Percentiles rank a stretch among this genome's conserved stretches.
phyloP scores from a whole-genome alignment of 2,888 invertebrate genomes.

The Idaea straminata region DNA sequence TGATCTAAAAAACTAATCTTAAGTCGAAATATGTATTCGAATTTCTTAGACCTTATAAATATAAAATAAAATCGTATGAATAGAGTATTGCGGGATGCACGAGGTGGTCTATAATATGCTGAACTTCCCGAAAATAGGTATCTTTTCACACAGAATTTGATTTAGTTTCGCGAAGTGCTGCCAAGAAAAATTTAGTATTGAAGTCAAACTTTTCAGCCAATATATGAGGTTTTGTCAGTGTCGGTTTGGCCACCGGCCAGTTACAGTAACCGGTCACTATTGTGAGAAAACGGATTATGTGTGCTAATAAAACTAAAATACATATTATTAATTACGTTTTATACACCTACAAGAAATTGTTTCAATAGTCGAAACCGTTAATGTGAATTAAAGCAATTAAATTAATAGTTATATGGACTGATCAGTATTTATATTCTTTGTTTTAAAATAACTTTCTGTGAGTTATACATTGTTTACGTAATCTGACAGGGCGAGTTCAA shows the following conservation, averaged over 20 bases:
- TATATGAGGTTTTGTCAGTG: neutral
- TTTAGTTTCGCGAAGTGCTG: slow-evolving; percentile 1
- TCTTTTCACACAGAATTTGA: slow-evolving; percentile 5
- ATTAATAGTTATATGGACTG: neutral
- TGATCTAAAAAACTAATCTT: neutral
- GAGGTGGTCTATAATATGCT: neutral
- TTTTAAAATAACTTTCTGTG: neutral
- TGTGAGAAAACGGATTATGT: neutral
- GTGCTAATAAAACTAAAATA: neutral
- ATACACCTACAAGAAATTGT: neutral
- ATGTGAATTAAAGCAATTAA: neutral
- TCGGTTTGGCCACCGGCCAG: slow-evolving; percentile 3
- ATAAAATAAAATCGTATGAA: neutral
- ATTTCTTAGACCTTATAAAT: neutral
- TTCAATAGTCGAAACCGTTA: neutral
- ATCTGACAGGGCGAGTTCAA: slow-evolving; percentile 26
- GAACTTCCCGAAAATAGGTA: neutral
- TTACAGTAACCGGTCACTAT: neutral
- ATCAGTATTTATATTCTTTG: neutral
- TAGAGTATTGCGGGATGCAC: neutral
- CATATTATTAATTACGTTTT: neutral
- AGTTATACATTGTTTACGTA: slow-evolving; percentile 23
- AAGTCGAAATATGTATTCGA: neutral
- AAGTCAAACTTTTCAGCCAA: slow-evolving; percentile 2
- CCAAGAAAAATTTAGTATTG: slow-evolving; percentile 5